These are phyloP conservation scores for Pangasius krempfi DNA, from an alignment of 2,797 vertebrate genomes.

Conservation along the genomic window DNA sequence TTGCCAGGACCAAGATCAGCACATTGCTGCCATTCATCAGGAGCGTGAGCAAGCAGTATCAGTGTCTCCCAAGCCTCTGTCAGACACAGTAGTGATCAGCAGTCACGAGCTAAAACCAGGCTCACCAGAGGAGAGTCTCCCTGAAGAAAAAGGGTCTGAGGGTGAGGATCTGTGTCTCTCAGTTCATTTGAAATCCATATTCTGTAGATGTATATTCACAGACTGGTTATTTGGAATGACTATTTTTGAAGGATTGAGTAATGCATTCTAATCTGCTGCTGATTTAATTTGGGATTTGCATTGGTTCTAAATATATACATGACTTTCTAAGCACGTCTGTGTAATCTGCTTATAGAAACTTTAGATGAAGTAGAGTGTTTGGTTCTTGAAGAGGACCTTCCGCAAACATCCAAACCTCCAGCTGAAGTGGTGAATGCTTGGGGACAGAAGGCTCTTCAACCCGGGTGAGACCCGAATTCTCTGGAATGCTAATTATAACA, in stretches of 20 bases:
- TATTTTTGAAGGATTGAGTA: not conserved
- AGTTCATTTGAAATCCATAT: not conserved
- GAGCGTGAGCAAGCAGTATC: constrained; percentile 17
- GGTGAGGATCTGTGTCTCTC: constrained; percentile 58
- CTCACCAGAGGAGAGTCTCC: constrained; percentile 21
- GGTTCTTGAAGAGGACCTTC: constrained; percentile 76
- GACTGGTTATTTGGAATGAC: not conserved
- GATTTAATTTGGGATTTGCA: not conserved
- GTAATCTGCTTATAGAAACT: constrained; percentile 68
- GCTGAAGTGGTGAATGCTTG: constrained; percentile 78
- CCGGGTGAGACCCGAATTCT: constrained; percentile 60
- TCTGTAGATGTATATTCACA: not conserved
- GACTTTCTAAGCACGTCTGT: not conserved
- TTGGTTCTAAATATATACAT: not conserved
- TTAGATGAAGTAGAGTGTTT: constrained; percentile 83
- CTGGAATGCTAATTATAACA: not conserved
- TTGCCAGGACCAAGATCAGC: constrained; percentile 27
- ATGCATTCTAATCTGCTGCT: not conserved
- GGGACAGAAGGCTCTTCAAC: constrained; percentile 70
- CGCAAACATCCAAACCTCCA: constrained; percentile 60
- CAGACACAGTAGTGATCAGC: constrained; percentile 41
- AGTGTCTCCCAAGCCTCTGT: constrained; percentile 41
- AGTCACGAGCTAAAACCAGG: constrained; percentile 46
- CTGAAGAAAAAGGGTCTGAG: constrained; percentile 52
- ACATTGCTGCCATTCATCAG: constrained; percentile 11